A percentile compares a stretch with the other conserved stretches of the same genome.
These are phyloP conservation scores for Ceratitis capitata DNA, from an alignment of 1,140 invertebrate genomes.

Conservation along the genomic window DNA sequence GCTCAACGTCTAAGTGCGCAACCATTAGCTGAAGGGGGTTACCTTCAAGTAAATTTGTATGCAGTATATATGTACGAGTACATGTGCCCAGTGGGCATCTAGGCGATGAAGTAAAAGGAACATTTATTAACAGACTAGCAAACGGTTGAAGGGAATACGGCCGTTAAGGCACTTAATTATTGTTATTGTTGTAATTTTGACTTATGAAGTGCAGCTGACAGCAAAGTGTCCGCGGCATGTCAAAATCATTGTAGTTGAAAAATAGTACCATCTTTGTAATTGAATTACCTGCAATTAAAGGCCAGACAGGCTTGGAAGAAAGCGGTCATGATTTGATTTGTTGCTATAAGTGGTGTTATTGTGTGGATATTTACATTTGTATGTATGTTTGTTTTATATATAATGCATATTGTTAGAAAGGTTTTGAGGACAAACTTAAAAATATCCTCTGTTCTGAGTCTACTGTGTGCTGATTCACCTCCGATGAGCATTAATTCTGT, in stretches of 20 bases:
- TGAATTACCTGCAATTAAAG: conserved; percentile 51
- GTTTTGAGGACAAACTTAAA: too few relatives aligned
- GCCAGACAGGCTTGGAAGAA: background rate
- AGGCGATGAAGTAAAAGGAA: too few relatives aligned
- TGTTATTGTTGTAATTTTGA: conserved; percentile 53
- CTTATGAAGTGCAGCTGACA: conserved; percentile 49
- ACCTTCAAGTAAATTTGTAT: background rate
- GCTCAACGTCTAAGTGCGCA: background rate
- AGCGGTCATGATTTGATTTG: too few relatives aligned
- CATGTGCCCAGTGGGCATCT: background rate
- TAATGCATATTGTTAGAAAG: too few relatives aligned
- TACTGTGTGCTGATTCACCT: too few relatives aligned
- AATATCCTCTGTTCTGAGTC: too few relatives aligned
- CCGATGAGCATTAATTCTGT: too few relatives aligned
- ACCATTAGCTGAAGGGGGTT: background rate
- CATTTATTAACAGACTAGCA: background rate
- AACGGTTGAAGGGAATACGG: too few relatives aligned
- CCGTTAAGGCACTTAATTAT: conserved; percentile 50
- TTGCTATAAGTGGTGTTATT: too few relatives aligned
- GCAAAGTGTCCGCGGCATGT: conserved; percentile 55
- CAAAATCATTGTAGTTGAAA: conserved; percentile 54
- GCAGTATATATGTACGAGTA: too few relatives aligned
- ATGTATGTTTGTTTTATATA: too few relatives aligned
- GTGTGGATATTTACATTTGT: too few relatives aligned
- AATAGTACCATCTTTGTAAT: conserved; percentile 51